Conservation (phyloP, 2,888 invertebrate species). For the Axea sp. region DNA sequence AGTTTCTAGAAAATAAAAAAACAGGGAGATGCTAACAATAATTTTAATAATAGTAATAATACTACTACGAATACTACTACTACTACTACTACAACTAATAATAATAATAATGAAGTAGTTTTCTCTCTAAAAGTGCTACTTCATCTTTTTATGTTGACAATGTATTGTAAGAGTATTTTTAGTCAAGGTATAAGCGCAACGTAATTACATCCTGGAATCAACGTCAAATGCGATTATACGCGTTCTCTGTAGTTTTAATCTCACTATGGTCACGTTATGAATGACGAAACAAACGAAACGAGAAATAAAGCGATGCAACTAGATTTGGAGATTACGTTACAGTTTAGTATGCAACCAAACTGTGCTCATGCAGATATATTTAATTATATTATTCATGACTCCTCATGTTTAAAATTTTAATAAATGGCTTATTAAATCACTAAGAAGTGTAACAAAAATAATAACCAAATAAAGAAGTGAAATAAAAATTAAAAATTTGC, state of each 20-base stretch:
- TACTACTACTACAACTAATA: too few species aligned
- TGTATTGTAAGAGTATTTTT: slow-evolving; percentile 37
- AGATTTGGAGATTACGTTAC: slow-evolving; percentile 41
- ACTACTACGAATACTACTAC: too few species aligned
- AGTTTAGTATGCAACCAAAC: slow-evolving; percentile 13
- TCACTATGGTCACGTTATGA: slow-evolving; percentile 45
- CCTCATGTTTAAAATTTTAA: neutral
- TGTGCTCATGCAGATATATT: slow-evolving; percentile 19
- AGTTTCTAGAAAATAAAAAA: too few species aligned
- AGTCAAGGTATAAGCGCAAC: slow-evolving; percentile 25
- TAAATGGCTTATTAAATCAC: too few species aligned
- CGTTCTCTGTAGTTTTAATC: slow-evolving; percentile 50
- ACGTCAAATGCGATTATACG: slow-evolving; percentile 52
- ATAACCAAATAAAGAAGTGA: too few species aligned
- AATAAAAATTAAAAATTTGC: too few species aligned
- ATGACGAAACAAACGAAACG: slow-evolving; percentile 47
- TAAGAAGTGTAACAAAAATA: too few species aligned
- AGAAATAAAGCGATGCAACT: slow-evolving; percentile 39
- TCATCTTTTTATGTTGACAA: slow-evolving; percentile 29
- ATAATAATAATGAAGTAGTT: too few species aligned
- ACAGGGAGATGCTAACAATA: too few species aligned
- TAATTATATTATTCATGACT: slow-evolving; percentile 29
- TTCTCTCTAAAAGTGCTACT: slow-evolving; percentile 6
- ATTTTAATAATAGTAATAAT: too few species aligned
- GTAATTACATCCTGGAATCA: slow-evolving; percentile 54